Evolutionary conservation across 2,888 invertebrate genomes (phyloP), one percentile per base, ranked within the genome.

Genomic region (Uloborus plumipes): DNA sequence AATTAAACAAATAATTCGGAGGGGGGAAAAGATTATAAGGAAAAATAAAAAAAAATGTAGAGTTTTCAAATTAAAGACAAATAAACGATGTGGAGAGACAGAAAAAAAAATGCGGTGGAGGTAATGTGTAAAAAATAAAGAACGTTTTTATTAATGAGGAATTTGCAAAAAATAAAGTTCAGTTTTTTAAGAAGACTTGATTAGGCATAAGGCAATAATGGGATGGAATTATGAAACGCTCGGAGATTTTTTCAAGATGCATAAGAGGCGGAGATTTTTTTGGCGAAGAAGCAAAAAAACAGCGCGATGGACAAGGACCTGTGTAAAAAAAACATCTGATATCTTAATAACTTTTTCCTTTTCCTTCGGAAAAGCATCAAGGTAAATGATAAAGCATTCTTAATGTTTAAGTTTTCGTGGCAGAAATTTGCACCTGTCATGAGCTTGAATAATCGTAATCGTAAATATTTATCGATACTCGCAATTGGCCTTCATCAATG

Each of bases 121-220:
- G 70, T 62, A 64, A 70, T 62, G 58, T 11, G 64, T 51, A 59
- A 78, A 78, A 77, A 70, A 64, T 59, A 70, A 64, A 74, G 69
- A 51, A 50, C 64, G 76, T 82, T 82, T 82, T 82, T 82, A 82
- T 82, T 82, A 82, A 82, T 82, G 81, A 82, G 81, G 76, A 82
- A 71, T 82, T 82, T 76, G 59, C 65, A 72, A 65, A 58, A 15
- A 70, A 81, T 74, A 70, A 74, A 72, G 71, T 59, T 59, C 39
- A 7, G 50, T 58, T 71, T 71, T 55, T 81, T 81, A 49, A 70
- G 61, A 64, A 55, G 62, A 62, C 80, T 74, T 81, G 80, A 81
- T 81, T 81, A 81, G 59, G 64, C 74, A 70, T 70, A 74, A 74
- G 70, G 69, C 80, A 81, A 69, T 81, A 81, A 81, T 81, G 80